phyloP scores from a whole-genome alignment of 2,113 vertebrate genomes.

The Anoplopoma fimbria region DNA sequence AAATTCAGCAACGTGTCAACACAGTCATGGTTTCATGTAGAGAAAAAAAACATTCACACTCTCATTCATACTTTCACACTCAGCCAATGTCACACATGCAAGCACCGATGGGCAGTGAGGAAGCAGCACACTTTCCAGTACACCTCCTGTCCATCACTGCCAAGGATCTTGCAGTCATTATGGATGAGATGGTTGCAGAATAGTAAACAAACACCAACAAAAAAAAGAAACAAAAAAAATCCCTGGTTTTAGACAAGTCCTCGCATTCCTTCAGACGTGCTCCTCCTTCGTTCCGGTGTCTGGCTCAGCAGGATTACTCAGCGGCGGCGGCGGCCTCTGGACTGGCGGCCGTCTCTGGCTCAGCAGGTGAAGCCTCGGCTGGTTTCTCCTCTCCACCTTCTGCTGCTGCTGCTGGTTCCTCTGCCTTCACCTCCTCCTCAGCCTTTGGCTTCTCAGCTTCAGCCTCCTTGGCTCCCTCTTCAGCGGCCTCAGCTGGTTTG shows the following conservation, averaged over 20 bases:
- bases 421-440: constrained; percentile 78
- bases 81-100: constrained; percentile 73
- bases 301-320: constrained; percentile 83
- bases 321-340: constrained; percentile 84
- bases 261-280: constrained; percentile 92
- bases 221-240: constrained; percentile 69
- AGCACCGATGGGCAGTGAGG: constrained; percentile 74
- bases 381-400: constrained; percentile 79
- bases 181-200: constrained; percentile 80
- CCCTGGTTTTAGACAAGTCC: constrained; percentile 94
- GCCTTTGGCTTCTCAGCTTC: constrained; percentile 68
- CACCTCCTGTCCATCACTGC: constrained; percentile 72
- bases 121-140: constrained; percentile 60
- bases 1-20: constrained; percentile 77
- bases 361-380: constrained; percentile 79
- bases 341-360: constrained; percentile 88
- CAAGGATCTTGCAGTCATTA: constrained; percentile 74
- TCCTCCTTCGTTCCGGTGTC: constrained; percentile 72
- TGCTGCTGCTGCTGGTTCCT: constrained; percentile 30
- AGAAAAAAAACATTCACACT: constrained; percentile 60
- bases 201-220: constrained; percentile 72
- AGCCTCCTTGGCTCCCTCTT: constrained; percentile 64
- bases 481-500: constrained; percentile 65
- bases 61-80: constrained; percentile 69
- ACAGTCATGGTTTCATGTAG: constrained; percentile 78